A percentile compares a stretch with the other conserved stretches of the same genome.
Evolutionary conservation across 2,888 invertebrate species (phyloP).

Genomic region (Euplagia quadripunctaria): DNA sequence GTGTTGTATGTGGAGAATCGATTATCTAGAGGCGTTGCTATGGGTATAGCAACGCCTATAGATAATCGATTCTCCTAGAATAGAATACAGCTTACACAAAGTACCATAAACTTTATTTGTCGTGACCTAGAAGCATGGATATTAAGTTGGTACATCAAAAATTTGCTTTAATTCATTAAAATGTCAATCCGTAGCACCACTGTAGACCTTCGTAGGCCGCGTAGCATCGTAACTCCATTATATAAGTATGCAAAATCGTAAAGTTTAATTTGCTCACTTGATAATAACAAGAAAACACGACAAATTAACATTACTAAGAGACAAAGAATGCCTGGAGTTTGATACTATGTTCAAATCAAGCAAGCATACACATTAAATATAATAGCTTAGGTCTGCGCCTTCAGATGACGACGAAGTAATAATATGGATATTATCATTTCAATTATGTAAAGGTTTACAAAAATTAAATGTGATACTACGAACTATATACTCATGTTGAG

Average conservation of each 20-base stretch:
- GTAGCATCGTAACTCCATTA: conserved; percentile 67
- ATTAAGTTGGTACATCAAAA: neutral
- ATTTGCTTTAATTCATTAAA: neutral
- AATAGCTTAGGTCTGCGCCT: conserved; percentile 79
- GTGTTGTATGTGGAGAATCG: too few species aligned
- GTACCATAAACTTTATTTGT: too few species aligned
- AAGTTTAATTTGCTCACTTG: conserved; percentile 78
- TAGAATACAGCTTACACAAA: too few species aligned
- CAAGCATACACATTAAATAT: conserved; percentile 83
- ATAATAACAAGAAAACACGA: conserved; percentile 79
- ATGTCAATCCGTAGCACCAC: conserved; percentile 36
- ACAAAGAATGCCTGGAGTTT: conserved; percentile 84
- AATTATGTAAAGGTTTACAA: neutral
- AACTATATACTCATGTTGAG: too few species aligned
- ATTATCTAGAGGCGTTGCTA: too few species aligned
- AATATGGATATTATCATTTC: conserved; percentile 54
- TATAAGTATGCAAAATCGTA: conserved; percentile 66
- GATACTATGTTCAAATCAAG: conserved; percentile 87
- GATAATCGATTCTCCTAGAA: too few species aligned
- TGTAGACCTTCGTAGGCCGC: conserved; percentile 52
- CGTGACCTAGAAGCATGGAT: neutral
- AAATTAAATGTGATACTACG: neutral
- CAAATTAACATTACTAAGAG: conserved; percentile 84
- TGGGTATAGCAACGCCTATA: too few species aligned
- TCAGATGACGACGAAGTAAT: conserved; percentile 65